phyloP scores from a whole-genome alignment of 1,140 invertebrate genomes.

The Notospermus geniculatus region DNA sequence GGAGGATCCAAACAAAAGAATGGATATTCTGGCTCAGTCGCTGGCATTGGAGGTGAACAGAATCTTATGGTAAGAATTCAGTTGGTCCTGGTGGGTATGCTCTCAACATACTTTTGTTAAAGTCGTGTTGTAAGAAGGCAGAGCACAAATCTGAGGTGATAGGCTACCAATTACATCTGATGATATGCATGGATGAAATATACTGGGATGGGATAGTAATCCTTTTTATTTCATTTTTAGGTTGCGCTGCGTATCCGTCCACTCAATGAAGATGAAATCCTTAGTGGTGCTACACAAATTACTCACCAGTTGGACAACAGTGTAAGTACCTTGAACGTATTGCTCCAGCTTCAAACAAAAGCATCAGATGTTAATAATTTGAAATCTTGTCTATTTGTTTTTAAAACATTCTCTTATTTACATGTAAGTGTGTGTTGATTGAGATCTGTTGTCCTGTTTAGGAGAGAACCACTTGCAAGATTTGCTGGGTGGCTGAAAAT shows the following conservation, averaged over 20 bases:
- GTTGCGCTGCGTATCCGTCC: slow-evolving; percentile 61
- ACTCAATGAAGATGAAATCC: slow-evolving; percentile 57
- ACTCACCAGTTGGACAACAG: slow-evolving; percentile 59
- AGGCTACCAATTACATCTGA: too few relatives aligned
- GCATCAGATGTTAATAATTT: neutral
- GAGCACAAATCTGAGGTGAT: too few relatives aligned
- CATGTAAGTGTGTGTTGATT: neutral
- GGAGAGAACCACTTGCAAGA: neutral
- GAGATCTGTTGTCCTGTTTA: neutral
- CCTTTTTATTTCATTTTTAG: slow-evolving; percentile 45
- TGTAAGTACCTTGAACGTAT: slow-evolving; percentile 38
- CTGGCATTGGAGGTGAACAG: too few relatives aligned
- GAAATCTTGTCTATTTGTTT: neutral
- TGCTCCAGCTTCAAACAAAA: neutral
- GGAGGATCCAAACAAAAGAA: too few relatives aligned
- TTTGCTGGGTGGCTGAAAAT: too few relatives aligned
- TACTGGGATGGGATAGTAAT: too few relatives aligned
- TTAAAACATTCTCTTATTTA: slow-evolving; percentile 2
- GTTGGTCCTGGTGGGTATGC: too few relatives aligned
- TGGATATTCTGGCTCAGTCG: too few relatives aligned
- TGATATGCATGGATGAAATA: too few relatives aligned
- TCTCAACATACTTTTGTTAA: too few relatives aligned
- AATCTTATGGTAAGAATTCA: too few relatives aligned
- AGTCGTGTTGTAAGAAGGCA: too few relatives aligned
- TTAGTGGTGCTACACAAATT: slow-evolving; percentile 55